Evolutionary conservation across 1,140 invertebrate genomes (phyloP), one percentile per base, ranked within the genome.

Genomic region (Lysiphlebus fabarum): DNA sequence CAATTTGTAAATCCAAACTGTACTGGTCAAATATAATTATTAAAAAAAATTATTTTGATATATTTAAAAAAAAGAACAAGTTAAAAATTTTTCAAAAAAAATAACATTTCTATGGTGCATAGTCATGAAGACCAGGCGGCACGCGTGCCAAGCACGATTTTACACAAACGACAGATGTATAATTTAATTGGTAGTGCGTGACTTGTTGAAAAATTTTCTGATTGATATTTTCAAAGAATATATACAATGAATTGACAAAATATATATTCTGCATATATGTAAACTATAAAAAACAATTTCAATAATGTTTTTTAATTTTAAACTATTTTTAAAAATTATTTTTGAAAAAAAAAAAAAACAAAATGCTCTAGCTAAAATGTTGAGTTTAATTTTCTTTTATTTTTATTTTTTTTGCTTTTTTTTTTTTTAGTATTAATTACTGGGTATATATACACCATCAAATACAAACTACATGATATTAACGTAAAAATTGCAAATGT

Each of bases 401-500:
- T n/a, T n/a, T n/a, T n/a, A n/a, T n/a, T n/a, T n/a, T 9, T 26
- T 17, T 4, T 26, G 33, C 5, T 26, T 53, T 14, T 26, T 11
- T 53, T 33, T 5, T 26, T n/a, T 53, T 14, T 17, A 7, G 4
- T 53, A 47, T 53, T 53, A 40, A 37, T 38, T 12, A 34, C 8
- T 61, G 14, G 6, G 12, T 7, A 47, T 45, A 49, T n/a, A 58
- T 6, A 2, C 37, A 45, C 10, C 41, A 26, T 42, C 34, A 37
- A 14, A 36, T 33, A 37, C 33, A 41, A 26, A 53, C 14, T 55
- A 51, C 57, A 58, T 33, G 14, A 26, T 56, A 64, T 69, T 65
- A 66, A 33, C 58, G 61, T 26, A 26, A 67, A 66, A 69, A 69
- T 66, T 69, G 63, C 60, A 65, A 65, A 64, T 64, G 63, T 56